Conservation (phyloP, 2,797 vertebrate genomes). For the Ambastaia sidthimunki region DNA sequence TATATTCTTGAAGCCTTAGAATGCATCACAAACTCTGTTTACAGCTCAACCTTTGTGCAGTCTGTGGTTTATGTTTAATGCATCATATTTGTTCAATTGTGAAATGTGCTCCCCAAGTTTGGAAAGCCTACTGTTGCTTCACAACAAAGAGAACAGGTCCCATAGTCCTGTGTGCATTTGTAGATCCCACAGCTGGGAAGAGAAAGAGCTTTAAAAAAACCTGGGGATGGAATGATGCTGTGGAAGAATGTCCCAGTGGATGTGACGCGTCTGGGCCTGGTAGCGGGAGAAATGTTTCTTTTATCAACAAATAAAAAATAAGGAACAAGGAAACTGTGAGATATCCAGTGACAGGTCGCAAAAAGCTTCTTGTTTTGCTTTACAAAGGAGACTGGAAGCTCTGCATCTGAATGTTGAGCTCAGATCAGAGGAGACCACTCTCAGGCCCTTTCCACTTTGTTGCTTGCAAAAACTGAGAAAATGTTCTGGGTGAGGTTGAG, state of each 20-base stretch:
- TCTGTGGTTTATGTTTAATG: background rate
- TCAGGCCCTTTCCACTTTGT: slow-evolving; percentile 51
- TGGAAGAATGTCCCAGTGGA: slow-evolving; percentile 40
- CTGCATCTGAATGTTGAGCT: slow-evolving; percentile 30
- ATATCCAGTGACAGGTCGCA: slow-evolving; percentile 75
- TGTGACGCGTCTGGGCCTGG: slow-evolving; percentile 35
- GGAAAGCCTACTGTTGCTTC: background rate
- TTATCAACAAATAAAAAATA: slow-evolving; percentile 53
- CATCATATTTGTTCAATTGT: background rate
- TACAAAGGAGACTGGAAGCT: slow-evolving; percentile 22
- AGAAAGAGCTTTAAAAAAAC: slow-evolving; percentile 5
- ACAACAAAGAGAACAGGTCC: background rate
- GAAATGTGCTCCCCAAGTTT: background rate
- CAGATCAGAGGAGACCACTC: slow-evolving; percentile 43
- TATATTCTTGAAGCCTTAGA: background rate
- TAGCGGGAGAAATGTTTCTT: slow-evolving; percentile 51
- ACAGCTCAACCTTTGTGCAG: background rate
- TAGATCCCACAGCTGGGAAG: background rate
- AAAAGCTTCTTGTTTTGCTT: slow-evolving; percentile 74
- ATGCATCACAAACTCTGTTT: background rate
- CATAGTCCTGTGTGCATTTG: background rate
- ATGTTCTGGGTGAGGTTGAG: slow-evolving; percentile 40
- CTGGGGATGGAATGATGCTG: slow-evolving; percentile 22
- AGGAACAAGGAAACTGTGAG: slow-evolving; percentile 75
- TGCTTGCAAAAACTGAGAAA: slow-evolving; percentile 58